phyloP scores from a whole-genome alignment of 2,797 vertebrate genomes.

The Sebastes iracundus region DNA sequence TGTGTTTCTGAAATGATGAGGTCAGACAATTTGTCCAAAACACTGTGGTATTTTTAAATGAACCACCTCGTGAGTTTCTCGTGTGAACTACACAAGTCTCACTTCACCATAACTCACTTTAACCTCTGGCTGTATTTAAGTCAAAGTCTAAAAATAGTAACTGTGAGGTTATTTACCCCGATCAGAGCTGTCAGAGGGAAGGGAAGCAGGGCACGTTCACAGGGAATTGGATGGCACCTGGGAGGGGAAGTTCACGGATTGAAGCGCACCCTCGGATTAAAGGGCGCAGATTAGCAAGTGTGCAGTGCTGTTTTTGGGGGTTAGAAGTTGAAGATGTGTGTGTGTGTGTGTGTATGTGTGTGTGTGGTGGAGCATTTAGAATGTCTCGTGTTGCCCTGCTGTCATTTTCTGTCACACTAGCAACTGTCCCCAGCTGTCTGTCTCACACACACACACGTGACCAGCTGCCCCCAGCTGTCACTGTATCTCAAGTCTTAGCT shows the following conservation, averaged over 20 bases:
- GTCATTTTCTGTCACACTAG: conserved; percentile 61
- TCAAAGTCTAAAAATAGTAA: conserved; percentile 11
- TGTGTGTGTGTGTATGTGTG: conserved; percentile 6
- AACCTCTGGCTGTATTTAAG: conserved; percentile 14
- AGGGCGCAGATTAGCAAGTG: conserved; percentile 48
- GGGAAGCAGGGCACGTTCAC: not conserved
- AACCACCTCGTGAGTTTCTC: not conserved
- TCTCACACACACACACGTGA: conserved; percentile 16
- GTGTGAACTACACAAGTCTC: not conserved
- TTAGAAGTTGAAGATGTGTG: not conserved
- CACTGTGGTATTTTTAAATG: not conserved
- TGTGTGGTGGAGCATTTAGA: conserved; percentile 10
- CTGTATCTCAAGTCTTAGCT: conserved; percentile 42
- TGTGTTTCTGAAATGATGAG: not conserved
- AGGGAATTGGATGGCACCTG: conserved; percentile 35
- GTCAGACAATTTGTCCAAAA: not conserved
- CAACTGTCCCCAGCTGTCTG: conserved; percentile 52
- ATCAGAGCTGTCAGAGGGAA: conserved; percentile 24
- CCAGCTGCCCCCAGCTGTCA: conserved; percentile 57
- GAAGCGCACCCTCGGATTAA: conserved; percentile 50
- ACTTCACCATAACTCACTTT: not conserved
- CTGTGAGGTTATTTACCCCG: conserved; percentile 15
- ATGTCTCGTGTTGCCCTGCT: conserved; percentile 43
- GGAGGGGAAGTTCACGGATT: conserved; percentile 40
- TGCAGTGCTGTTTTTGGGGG: conserved; percentile 5